Evolutionary conservation across 1,140 invertebrate species (phyloP).

Genomic region (Asbolus verrucosus): DNA sequence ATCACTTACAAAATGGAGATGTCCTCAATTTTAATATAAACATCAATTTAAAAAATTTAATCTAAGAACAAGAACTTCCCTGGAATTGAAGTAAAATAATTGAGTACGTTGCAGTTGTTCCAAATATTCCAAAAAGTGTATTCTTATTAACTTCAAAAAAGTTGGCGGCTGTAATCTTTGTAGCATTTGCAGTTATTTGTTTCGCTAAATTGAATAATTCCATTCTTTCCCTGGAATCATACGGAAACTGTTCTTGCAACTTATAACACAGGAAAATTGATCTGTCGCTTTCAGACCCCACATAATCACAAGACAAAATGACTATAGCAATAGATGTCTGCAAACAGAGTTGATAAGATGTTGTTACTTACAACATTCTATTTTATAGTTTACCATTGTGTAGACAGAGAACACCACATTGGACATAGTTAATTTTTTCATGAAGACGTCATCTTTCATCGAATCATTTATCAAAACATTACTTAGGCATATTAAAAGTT

Average conservation of each 20-base stretch:
- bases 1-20: too few species aligned
- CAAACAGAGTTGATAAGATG: neutral
- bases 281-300: neutral
- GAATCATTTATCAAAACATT: too few species aligned
- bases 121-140: slow-evolving; percentile 11
- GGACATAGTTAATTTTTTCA: too few species aligned
- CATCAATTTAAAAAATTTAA: too few species aligned
- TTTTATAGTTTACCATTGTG: too few species aligned
- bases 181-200: neutral
- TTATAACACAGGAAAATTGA: slow-evolving; percentile 7
- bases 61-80: too few species aligned
- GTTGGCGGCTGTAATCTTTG: slow-evolving; percentile 4
- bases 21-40: too few species aligned
- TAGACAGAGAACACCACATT: too few species aligned
- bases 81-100: slow-evolving; percentile 19
- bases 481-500: slow-evolving; percentile 4
- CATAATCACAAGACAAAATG: neutral
- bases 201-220: slow-evolving; percentile 13
- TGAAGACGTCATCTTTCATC: too few species aligned
- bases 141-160: slow-evolving; percentile 20
- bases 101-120: slow-evolving; percentile 11
- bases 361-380: too few species aligned
- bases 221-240: neutral
- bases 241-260: slow-evolving; percentile 12
- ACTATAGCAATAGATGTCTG: neutral